Evolutionary conservation across 2,797 vertebrate species (phyloP), one percentile per base, ranked within the genome.

Genomic region (Leptodactylus fallax): DNA sequence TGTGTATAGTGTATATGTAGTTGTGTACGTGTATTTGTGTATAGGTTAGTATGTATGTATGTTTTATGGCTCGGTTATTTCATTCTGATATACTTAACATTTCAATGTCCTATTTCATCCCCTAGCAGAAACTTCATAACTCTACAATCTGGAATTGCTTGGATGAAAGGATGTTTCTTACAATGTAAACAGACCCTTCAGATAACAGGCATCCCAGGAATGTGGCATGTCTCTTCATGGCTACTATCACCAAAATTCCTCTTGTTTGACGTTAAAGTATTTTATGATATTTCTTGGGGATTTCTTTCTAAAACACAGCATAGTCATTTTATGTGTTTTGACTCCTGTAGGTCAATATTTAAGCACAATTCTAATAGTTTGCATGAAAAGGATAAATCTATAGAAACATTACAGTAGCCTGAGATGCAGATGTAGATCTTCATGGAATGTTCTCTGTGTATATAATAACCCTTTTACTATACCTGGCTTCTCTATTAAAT

Each of bases 201-300:
- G 21, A 82, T 60, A 67, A 79, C 67, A 60, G 80, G 84, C 86
- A 89, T 89, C 69, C 61, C n/a, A 61, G n/a, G 51, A 89, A 89
- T 89, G 84, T 51, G 80, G 67, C 88, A 79, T 86, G 88, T 83
- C 61, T 89, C 84, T 89, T 89, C 83, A 89, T 81, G 79, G 83
- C 63, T 82, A 27, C 84, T 69, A 89, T 86, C 84, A 77, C 19
- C 67, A 60, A 72, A 74, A 86, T 89, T 71, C 61, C 80, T 69
- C 80, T 79, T 53, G 72, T 86, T 36, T 86, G 78, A 89, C 79
- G 69, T 72, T 27, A 86, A 89, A 58, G 58, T 83, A 83, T 86
- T 83, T 79, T 79, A 76, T 76, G 58, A 86, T 79, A 79, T 86
- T 83, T 83, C 51, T 25, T 71, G 60, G 79, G 85, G 84, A 86